Base-by-base conservation (phyloP, 2,797 vertebrate species). In the Ctenosaura bakeri region DNA sequence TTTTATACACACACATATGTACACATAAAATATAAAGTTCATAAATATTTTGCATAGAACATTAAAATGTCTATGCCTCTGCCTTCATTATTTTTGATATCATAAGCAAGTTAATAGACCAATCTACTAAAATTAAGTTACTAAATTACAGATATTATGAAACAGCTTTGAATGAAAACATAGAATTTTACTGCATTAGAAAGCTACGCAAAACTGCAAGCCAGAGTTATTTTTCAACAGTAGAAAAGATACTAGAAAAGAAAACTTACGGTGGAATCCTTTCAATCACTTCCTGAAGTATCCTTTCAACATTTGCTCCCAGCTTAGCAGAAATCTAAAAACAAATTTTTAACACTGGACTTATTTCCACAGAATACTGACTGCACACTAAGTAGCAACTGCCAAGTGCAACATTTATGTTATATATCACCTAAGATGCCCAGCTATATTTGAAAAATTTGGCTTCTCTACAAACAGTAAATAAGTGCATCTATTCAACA, bases 261-360 rank as follows among this genome's bases (percentile, higher is more conserved):
- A 32, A 13, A 59, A 97, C 98, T 98, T 97, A 99, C 99, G 97
- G 97, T 12, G 99, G 99, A 89, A 99, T 98, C 95, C 98, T 98
- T 91, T 97, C 94, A 92, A 99, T 97, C 26, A 99, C 96, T 18
- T 98, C 98, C 42, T 98, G 94, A 86, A 99, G 98, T 95, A 99
- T 98, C 83, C 91, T 96, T 90, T 98, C 98, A 85, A 99, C 97
- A 71, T 99, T 99, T 91, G 98, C 99, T 94, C 99, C 99, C 81
- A 98, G 96, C 97, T 99, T 99, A 86, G 99, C 99, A 90, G 99
- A 99, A 95, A 99, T 98, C 99, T 99, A 78, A 96, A 92, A 96
- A 92, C 73, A 93, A 88, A 38, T 52, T 1, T 78, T 94, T 90
- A 1, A 64, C 59, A 1, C n/a, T 32, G 20, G 29, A 1, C 22